Evolutionary conservation across 2,797 vertebrate species (phyloP).

Genomic region (Leucoraja ocellata): DNA sequence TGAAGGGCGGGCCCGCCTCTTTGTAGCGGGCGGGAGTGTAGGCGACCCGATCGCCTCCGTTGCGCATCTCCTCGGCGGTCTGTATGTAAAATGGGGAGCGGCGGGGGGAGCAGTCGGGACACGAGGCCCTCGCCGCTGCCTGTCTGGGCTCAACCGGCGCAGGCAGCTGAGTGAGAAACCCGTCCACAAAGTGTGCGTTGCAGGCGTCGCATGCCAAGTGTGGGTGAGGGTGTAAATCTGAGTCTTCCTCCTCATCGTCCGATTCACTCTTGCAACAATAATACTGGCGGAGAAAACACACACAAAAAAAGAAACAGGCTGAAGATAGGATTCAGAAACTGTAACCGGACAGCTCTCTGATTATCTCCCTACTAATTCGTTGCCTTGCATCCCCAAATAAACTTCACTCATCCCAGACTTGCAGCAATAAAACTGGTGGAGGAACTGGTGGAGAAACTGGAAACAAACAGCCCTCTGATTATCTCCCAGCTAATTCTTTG

Average conservation of each 20-base stretch:
- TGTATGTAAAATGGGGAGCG: conserved; percentile 81
- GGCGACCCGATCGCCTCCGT: conserved; percentile 76
- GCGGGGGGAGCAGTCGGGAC: conserved; percentile 78
- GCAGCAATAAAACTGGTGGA: conserved; percentile 88
- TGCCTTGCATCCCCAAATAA: background rate
- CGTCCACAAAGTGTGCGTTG: conserved; percentile 66
- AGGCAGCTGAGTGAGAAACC: conserved; percentile 56
- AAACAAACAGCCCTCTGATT: background rate
- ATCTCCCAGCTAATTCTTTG: background rate
- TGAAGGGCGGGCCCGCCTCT: conserved; percentile 69
- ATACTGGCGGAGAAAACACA: conserved; percentile 61
- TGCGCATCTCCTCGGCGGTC: conserved; percentile 74
- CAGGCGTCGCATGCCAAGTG: conserved; percentile 80
- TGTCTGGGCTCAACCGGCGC: conserved; percentile 56
- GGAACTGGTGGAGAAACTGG: conserved; percentile 25
- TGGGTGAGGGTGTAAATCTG: conserved; percentile 57
- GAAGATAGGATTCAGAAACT: background rate
- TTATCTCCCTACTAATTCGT: background rate
- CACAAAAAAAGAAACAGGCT: background rate
- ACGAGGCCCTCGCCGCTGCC: conserved; percentile 57
- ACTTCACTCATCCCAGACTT: conserved; percentile 50
- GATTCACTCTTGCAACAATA: conserved; percentile 94
- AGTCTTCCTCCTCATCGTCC: conserved; percentile 66
- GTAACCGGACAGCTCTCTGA: background rate
- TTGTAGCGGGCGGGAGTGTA: conserved; percentile 75